Conservation (phyloP, 2,113 vertebrate genomes). For the Grus americana region DNA sequence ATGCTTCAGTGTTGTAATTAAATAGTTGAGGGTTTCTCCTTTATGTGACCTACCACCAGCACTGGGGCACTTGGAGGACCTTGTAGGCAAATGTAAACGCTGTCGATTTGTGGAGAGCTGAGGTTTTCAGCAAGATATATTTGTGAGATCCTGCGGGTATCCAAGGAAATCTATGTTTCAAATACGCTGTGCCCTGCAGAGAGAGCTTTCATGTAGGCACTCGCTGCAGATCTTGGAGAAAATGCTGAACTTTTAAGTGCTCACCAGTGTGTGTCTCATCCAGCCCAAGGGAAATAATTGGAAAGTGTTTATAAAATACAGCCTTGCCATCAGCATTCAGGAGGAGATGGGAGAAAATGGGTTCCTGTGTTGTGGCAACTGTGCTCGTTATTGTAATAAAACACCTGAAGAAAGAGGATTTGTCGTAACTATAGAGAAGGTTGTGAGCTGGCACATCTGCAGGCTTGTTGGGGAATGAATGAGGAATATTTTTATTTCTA, state of each 20-base stretch:
- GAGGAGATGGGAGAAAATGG: not conserved
- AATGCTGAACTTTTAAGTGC: slow-evolving; percentile 20
- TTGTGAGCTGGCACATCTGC: not conserved
- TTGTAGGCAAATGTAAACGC: not conserved
- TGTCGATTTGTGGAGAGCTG: not conserved
- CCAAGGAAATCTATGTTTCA: slow-evolving; percentile 36
- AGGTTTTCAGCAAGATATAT: slow-evolving; percentile 43
- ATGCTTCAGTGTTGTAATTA: slow-evolving; percentile 25
- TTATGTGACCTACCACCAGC: slow-evolving; percentile 12
- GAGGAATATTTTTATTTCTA: not conserved
- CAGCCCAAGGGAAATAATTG: slow-evolving; percentile 39
- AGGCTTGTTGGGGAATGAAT: not conserved
- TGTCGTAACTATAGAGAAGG: not conserved
- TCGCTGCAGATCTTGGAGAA: not conserved
- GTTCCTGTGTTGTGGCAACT: not conserved
- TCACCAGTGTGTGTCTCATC: slow-evolving; percentile 31
- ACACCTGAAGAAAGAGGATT: not conserved
- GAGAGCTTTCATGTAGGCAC: slow-evolving; percentile 32
- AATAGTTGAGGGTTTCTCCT: slow-evolving; percentile 2
- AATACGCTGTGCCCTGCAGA: slow-evolving; percentile 46
- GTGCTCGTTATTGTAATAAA: not conserved
- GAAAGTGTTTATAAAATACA: slow-evolving; percentile 30
- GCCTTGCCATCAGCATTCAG: not conserved
- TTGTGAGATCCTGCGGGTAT: slow-evolving; percentile 66
- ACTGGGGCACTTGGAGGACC: not conserved